These are phyloP conservation scores for Phania funesta DNA, from an alignment of 2,888 invertebrate genomes.

Conservation along the genomic window DNA sequence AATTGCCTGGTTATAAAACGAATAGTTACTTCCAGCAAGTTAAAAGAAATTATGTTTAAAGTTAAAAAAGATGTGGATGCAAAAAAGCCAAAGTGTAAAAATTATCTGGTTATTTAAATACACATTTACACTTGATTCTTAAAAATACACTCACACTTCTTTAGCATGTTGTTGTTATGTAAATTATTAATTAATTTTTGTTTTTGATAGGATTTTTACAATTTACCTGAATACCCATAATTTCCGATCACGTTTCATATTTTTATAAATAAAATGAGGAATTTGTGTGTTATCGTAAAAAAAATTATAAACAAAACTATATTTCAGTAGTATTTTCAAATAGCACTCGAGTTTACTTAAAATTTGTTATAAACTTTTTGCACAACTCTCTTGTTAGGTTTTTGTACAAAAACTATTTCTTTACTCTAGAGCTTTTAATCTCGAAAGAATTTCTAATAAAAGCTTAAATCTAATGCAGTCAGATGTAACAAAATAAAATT, in stretches of 20 bases:
- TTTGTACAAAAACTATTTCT: neutral
- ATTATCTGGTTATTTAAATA: too few relatives aligned
- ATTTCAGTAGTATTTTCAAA: neutral
- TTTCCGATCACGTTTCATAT: neutral
- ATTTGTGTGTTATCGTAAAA: neutral
- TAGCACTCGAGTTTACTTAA: constrained; percentile 34
- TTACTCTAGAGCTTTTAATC: neutral
- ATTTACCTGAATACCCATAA: neutral
- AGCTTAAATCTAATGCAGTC: constrained; percentile 12
- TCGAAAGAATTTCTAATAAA: neutral
- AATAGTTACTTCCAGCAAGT: too few relatives aligned
- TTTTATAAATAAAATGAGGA: neutral
- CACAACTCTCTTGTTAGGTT: neutral
- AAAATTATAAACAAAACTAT: neutral
- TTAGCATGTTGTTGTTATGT: neutral
- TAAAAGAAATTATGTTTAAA: too few relatives aligned
- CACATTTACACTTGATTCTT: too few relatives aligned
- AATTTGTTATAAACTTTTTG: neutral
- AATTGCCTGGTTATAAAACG: too few relatives aligned
- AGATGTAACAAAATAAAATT: neutral
- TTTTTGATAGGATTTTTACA: neutral
- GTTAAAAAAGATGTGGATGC: too few relatives aligned
- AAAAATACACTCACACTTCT: neutral
- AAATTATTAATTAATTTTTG: too few relatives aligned
- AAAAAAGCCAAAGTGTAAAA: too few relatives aligned